Percentiles rank a stretch among this genome's conserved stretches.
Conservation (phyloP, 2,797 vertebrate genomes). For the Pelobates cultripes region DNA sequence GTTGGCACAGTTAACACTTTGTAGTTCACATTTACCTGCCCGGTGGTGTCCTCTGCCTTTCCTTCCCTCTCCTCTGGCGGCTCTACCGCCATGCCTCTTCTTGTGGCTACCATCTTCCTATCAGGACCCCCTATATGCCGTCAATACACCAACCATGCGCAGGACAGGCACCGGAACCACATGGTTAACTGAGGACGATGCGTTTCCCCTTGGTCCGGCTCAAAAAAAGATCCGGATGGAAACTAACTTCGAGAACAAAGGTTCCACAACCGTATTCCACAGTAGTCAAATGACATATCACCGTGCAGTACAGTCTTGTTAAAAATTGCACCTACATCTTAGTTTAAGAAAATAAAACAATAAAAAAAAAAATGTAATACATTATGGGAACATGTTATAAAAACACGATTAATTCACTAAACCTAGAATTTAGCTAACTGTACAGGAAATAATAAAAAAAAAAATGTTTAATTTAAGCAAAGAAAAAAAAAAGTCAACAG, state of each 20-base stretch:
- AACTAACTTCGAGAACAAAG: neutral
- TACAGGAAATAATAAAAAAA: too few relatives aligned
- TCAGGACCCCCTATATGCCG: neutral
- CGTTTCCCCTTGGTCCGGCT: neutral
- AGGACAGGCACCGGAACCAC: neutral
- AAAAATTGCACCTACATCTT: too few relatives aligned
- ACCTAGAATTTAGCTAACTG: too few relatives aligned
- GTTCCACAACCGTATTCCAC: neutral
- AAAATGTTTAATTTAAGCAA: too few relatives aligned
- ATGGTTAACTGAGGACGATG: neutral
- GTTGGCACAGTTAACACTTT: neutral
- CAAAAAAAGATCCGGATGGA: neutral
- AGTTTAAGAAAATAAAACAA: too few relatives aligned
- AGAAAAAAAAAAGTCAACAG: too few relatives aligned
- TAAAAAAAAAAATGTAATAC: too few relatives aligned
- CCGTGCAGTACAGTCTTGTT: too few relatives aligned
- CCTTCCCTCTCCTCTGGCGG: neutral
- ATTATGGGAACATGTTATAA: too few relatives aligned
- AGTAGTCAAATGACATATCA: too few relatives aligned
- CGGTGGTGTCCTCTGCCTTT: neutral
- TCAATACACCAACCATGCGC: slow-evolving; percentile 1
- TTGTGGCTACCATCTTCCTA: slow-evolving; percentile 46
- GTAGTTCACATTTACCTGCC: neutral
- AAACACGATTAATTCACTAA: too few relatives aligned
- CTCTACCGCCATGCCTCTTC: slow-evolving; percentile 10